Percentiles rank a stretch among this genome's conserved stretches.
These are phyloP conservation scores for Platycercus adscitus DNA, from an alignment of 2,113 vertebrate species.

Conservation along the genomic window DNA sequence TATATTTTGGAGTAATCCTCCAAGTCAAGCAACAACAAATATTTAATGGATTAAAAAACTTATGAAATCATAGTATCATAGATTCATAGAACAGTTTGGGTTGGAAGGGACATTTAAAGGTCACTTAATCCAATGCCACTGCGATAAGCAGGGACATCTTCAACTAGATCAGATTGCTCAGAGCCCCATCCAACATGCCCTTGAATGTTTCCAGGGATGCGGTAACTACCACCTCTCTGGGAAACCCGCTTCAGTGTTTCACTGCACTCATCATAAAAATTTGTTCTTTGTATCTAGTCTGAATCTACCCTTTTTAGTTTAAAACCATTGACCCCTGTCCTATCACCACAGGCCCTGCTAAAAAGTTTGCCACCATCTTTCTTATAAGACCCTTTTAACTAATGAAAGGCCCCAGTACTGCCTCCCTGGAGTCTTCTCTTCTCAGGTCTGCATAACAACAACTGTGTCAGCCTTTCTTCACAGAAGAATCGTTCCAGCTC, in stretches of 20 bases:
- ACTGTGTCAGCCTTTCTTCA: not conserved
- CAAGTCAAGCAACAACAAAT: not conserved
- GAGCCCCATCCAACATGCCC: accelerated
- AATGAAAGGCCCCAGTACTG: not conserved
- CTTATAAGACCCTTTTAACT: not conserved
- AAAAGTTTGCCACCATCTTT: not conserved
- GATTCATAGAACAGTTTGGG: not conserved
- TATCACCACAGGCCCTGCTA: not conserved
- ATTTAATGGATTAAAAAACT: not conserved
- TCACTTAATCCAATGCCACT: not conserved
- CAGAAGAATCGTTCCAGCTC: not conserved
- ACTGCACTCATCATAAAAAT: no score
- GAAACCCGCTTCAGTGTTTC: not conserved
- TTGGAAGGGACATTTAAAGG: not conserved
- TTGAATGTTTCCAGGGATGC: not conserved
- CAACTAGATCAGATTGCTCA: not conserved
- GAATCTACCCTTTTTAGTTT: not conserved
- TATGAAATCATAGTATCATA: not conserved
- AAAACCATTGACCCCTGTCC: not conserved
- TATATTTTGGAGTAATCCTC: not conserved
- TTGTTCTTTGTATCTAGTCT: not conserved
- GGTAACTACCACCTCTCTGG: not conserved
- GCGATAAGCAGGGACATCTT: not conserved
- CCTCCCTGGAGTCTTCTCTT: not conserved
- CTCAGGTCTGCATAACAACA: not conserved